Evolutionary conservation across 1,140 invertebrate genomes (phyloP), one percentile per base, ranked within the genome.

Genomic region (Phymastichus coffea): DNA sequence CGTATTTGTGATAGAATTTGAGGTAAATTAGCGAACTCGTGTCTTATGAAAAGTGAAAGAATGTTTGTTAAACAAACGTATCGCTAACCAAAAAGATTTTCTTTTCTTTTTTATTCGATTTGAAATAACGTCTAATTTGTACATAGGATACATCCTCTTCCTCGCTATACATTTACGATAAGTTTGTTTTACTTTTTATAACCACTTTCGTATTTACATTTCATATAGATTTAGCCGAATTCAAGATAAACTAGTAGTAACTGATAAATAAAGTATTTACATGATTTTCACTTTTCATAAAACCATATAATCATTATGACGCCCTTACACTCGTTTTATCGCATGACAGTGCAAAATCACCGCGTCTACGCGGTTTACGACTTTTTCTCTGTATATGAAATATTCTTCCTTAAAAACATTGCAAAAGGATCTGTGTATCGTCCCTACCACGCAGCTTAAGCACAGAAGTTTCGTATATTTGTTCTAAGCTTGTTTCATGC

Each of bases 1-100:
- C 35, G 57, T 54, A 46, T n/a, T 54, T 54, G 19, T 48, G 57
- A 54, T 54, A 51, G 41, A 59, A 60, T 60, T n/a, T 40, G 30
- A 54, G 23, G 49, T n/a, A n/a, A 46, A 40, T 28, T 37, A 47
- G 22, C 38, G 10, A 15, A 38, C n/a, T n/a, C n/a, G 48, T 33
- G 17, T 37, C 35, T 15, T 15, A 59, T 59, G 48, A 53, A 59
- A 46, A 59, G 30, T 44, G 48, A 59, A 52, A 44, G 23, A 15
- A 20, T 9, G n/a, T n/a, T n/a, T n/a, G n/a, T n/a, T n/a, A n/a
- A n/a, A n/a, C n/a, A n/a, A n/a, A n/a, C n/a, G n/a, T n/a, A n/a
- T n/a, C n/a, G n/a, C n/a, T n/a, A n/a, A n/a, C n/a, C n/a, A n/a
- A n/a, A n/a, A n/a, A n/a, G n/a, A n/a, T n/a, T n/a, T n/a, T n/a